Evolutionary conservation across 2,888 invertebrate species (phyloP).

Genomic region (Apeira syringaria): DNA sequence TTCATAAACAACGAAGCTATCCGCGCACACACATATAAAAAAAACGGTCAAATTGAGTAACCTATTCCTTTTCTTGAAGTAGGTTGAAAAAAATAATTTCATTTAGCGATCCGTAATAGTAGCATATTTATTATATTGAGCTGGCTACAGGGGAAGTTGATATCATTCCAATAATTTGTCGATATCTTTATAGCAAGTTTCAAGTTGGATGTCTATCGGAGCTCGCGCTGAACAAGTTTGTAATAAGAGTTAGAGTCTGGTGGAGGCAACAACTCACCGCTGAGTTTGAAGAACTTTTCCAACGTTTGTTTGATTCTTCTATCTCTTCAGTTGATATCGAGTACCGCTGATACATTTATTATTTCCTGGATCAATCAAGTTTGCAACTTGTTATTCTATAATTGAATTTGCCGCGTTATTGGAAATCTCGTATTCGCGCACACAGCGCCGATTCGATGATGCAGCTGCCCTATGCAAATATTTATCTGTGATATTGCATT

Average conservation of each 20-base stretch:
- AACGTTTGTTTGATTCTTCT: constrained; percentile 68
- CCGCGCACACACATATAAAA: too few species aligned
- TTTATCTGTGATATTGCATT: constrained; percentile 36
- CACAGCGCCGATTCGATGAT: constrained; percentile 28
- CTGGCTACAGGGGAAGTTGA: too few species aligned
- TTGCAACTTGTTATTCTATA: constrained; percentile 39
- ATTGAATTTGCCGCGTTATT: constrained; percentile 48
- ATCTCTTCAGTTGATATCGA: constrained; percentile 50
- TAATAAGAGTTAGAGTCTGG: constrained; percentile 66
- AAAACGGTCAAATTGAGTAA: too few species aligned
- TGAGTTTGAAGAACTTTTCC: constrained; percentile 61
- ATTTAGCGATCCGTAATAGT: too few species aligned
- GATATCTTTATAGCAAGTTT: constrained; percentile 53
- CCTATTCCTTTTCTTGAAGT: too few species aligned
- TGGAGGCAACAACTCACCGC: constrained; percentile 46
- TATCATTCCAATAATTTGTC: constrained; percentile 4
- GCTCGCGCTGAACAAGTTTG: constrained; percentile 53
- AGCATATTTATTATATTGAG: too few species aligned
- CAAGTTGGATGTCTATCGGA: constrained; percentile 50
- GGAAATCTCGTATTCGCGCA: constrained; percentile 31
- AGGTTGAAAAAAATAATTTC: too few species aligned
- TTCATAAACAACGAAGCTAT: too few species aligned
- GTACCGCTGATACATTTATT: constrained; percentile 69
- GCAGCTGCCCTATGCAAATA: constrained; percentile 33
- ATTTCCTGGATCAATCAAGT: constrained; percentile 57